phyloP scores from a whole-genome alignment of 2,888 invertebrate genomes.

The Noctua janthe region DNA sequence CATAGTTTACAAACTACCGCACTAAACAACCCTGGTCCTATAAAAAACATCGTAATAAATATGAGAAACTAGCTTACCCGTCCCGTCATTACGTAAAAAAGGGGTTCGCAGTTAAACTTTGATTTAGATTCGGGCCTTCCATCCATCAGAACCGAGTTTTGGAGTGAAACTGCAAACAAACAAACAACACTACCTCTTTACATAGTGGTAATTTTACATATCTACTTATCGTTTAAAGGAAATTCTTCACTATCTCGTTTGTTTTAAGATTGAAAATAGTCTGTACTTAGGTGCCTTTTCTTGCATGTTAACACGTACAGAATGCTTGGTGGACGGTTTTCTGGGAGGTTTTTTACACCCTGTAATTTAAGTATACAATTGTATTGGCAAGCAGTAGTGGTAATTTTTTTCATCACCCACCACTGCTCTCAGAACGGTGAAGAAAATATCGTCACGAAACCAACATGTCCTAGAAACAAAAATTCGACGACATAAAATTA shows the following conservation, averaged over 20 bases:
- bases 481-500: too few relatives aligned
- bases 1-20: slow-evolving; percentile 30
- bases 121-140: slow-evolving; percentile 44
- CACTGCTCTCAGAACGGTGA: too few relatives aligned
- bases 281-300: too few relatives aligned
- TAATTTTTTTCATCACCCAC: too few relatives aligned
- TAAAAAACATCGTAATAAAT: slow-evolving; percentile 50
- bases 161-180: slow-evolving; percentile 42
- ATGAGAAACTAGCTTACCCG: slow-evolving; percentile 48
- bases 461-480: too few relatives aligned
- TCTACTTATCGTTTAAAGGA: neutral
- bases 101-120: slow-evolving; percentile 50
- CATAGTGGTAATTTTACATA: slow-evolving; percentile 6
- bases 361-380: too few relatives aligned
- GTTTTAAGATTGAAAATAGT: neutral
- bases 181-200: slow-evolving; percentile 11
- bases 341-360: too few relatives aligned
- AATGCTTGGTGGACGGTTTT: too few relatives aligned
- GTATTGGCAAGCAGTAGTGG: too few relatives aligned
- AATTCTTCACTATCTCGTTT: neutral
- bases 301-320: too few relatives aligned
- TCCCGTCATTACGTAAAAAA: slow-evolving; percentile 48
- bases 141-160: slow-evolving; percentile 48
- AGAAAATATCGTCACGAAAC: too few relatives aligned
- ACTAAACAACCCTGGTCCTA: slow-evolving; percentile 1